These are phyloP conservation scores for Caenorhabditis drosophilae DNA, from an alignment of 2,888 invertebrate species.

Conservation along the genomic window DNA sequence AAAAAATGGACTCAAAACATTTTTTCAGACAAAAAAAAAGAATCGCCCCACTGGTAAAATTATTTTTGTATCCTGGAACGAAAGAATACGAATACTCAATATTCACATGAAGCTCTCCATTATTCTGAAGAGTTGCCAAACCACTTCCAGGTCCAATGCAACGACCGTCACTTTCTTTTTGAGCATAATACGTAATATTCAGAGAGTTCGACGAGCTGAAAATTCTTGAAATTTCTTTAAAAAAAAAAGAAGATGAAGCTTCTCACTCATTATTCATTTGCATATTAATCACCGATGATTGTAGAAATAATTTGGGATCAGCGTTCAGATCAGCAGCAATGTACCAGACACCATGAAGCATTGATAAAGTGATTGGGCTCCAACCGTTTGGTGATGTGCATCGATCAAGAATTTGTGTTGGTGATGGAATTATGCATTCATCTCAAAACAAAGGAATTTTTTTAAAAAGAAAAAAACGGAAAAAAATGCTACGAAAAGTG, in stretches of 20 bases:
- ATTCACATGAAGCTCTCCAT: conserved; percentile 37
- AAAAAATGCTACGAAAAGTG: conserved; percentile 46
- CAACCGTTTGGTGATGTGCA: conserved; percentile 31
- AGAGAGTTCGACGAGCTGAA: too few relatives aligned
- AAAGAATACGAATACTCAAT: conserved; percentile 46
- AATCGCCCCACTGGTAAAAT: conserved; percentile 14
- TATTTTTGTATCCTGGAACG: conserved; percentile 14
- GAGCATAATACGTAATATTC: conserved; percentile 47
- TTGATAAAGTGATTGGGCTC: conserved; percentile 40
- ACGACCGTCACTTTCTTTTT: conserved; percentile 49
- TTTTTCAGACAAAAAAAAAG: background rate
- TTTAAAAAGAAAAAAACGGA: background rate
- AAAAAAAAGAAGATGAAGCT: too few relatives aligned
- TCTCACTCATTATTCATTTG: conserved; percentile 25
- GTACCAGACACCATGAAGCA: conserved; percentile 50
- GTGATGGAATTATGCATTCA: conserved; percentile 39
- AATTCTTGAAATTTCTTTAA: too few relatives aligned
- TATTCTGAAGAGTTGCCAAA: conserved; percentile 27
- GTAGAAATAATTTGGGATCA: conserved; percentile 52
- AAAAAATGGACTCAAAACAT: background rate
- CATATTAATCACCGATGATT: conserved; percentile 50
- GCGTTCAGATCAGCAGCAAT: conserved; percentile 54
- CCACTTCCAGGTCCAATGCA: conserved; percentile 48
- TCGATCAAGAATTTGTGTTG: conserved; percentile 15
- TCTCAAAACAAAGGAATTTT: conserved; percentile 21